Percentiles rank a stretch among this genome's conserved stretches.
phyloP scores from a whole-genome alignment of 2,888 invertebrate genomes.

The Lasioglossum figueresi region DNA sequence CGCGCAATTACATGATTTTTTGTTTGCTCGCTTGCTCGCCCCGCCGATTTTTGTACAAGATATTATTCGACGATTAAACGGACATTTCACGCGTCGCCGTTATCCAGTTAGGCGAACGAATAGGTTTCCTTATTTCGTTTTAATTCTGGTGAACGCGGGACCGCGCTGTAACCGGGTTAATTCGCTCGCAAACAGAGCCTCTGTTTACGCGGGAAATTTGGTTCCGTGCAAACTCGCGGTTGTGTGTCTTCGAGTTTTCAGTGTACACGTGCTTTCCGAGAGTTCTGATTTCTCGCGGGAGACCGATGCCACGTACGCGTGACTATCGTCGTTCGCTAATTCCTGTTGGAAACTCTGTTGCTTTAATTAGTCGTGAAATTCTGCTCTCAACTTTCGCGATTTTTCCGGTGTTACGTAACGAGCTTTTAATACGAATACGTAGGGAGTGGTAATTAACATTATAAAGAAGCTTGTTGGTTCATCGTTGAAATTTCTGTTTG shows the following conservation, averaged over 20 bases:
- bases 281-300: conserved; percentile 7
- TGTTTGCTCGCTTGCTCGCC: background rate
- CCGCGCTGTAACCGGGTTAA: conserved; percentile 30
- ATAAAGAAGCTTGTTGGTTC: too few species aligned
- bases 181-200: conserved; percentile 41
- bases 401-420: background rate
- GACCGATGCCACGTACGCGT: background rate
- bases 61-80: background rate
- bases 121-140: conserved; percentile 24
- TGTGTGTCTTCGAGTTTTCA: background rate
- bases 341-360: background rate
- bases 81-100: background rate
- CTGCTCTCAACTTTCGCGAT: background rate
- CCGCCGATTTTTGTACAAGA: background rate
- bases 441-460: too few species aligned
- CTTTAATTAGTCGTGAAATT: background rate
- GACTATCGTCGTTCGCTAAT: background rate
- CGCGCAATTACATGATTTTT: conserved; percentile 14
- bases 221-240: background rate
- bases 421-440: background rate
- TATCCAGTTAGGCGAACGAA: background rate
- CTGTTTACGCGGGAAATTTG: conserved; percentile 42
- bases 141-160: conserved; percentile 8
- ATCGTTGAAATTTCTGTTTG: too few species aligned
- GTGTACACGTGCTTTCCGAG: background rate